phyloP scores from a whole-genome alignment of 1,140 invertebrate species.

The Drosophila triauraria region DNA sequence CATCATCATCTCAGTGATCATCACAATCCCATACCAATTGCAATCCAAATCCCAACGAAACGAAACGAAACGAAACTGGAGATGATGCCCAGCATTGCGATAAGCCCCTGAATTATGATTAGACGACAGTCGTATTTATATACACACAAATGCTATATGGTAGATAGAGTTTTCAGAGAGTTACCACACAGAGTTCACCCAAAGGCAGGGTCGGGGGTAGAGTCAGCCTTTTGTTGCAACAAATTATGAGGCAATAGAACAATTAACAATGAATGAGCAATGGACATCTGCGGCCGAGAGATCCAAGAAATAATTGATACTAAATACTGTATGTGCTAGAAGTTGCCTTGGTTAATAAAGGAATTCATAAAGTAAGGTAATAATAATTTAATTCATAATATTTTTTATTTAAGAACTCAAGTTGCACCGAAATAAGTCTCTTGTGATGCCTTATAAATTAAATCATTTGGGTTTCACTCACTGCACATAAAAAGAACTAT shows the following conservation, averaged over 20 bases:
- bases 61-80: conserved; percentile 61
- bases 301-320: conserved; percentile 1
- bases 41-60: conserved; percentile 47
- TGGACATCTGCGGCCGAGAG: conserved; percentile 3
- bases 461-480: conserved; percentile 60
- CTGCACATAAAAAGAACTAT: conserved; percentile 47
- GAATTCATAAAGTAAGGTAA: too few relatives aligned
- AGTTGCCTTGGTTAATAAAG: not conserved
- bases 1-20: conserved; percentile 3
- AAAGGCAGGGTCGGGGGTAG: not conserved
- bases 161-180: conserved; percentile 7
- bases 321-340: not conserved
- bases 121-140: conserved; percentile 65
- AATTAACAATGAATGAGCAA: conserved; percentile 39
- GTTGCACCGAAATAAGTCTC: too few relatives aligned
- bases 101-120: conserved; percentile 77
- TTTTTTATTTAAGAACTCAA: too few relatives aligned
- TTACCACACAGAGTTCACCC: too few relatives aligned
- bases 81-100: conserved; percentile 73
- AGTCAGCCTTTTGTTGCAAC: conserved; percentile 37
- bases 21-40: conserved; percentile 12
- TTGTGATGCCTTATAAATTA: conserved; percentile 23
- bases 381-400: too few relatives aligned
- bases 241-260: conserved; percentile 46
- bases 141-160: conserved; percentile 33